Base-by-base conservation (phyloP, 2,797 vertebrate species). In the Eulemur mongoz region DNA sequence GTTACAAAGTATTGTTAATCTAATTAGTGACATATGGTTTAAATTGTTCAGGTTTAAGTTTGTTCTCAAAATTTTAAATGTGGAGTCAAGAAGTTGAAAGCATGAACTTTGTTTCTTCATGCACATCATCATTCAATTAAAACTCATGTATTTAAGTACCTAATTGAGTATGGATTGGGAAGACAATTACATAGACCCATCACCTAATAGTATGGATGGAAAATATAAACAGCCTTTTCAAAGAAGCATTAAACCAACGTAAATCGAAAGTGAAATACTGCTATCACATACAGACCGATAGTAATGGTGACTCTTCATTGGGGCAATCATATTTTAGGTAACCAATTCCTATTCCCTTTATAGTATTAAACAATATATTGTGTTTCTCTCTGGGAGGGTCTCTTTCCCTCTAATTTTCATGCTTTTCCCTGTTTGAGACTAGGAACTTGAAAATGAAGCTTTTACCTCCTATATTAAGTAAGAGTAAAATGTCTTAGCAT, bases 51-150 rank as follows among this genome's bases (percentile, higher is more conserved):
- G 73, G 40, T 63, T 89, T 40, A 65, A 72, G 27, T 73, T 92
- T 93, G 40, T 6, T 69, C 43, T 87, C 88, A 87, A 75, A 79
- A 83, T 93, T 93, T 93, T 79, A 63, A 69, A 89, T 96, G 78
- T 92, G 32, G 35, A 87, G 65, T 79, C 25, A 69, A 38, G 38
- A 89, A 89, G 13, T 54, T 86, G 40, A 83, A 93, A 89, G 27
- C 3, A 5, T 89, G 67, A 69, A 57, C 22, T 63, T 48, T 14
- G 23, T 83, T 91, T 89, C 72, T 83, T 90, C 30, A 38, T 69
- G 30, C 4, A 30, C 4, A 12, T 85, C 32, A 50, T 88, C 72
- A 67, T n/a, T 67, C 20, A 82, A 40, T 57, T 57, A 63, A 88
- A 72, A 63, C 13, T 61, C 13, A 12, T 54, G 3, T 87, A 75